Base-by-base conservation (phyloP, 2,797 vertebrate species). In the Gymnothorax reevesii region DNA sequence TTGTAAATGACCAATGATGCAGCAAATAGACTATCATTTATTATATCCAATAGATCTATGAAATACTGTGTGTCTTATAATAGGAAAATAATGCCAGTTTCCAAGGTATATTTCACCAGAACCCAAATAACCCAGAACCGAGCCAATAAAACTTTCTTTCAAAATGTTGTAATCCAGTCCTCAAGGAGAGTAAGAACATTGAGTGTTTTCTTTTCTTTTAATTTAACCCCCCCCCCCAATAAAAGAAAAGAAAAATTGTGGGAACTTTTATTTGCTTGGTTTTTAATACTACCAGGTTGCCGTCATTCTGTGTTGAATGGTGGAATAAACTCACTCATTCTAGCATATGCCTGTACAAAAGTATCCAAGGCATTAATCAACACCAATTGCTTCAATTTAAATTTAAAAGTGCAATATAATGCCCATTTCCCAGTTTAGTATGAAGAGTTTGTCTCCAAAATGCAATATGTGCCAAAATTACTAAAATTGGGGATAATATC, bases 11-110 rank as follows among this genome's bases (percentile, higher is more conserved):
- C 95, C 95, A 94, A 93, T 94, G 90, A 93, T 89, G 93, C 91
- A 91, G 92, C 92, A 96, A 96, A 96, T 92, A 95, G 94, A 94
- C 90, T 94, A 89, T 95, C 95, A 96, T 96, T 96, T 96, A 96
- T 96, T 95, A 92, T 95, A 90, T 86, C 91, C 88, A 90, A 94
- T 94, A 93, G 93, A 83, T 88, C 94, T 88, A 93, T 71, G 82
- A 92, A 90, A 91, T 92, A 92, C 93, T 95, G 93, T 95, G 93
- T 93, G 95, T 93, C 94, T 86, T 91, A 93, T 33, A 49, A 55
- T 55, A 9, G 77, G 52, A 49, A 89, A 94, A 92, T 89, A 88
- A 91, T 94, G 94, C 94, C 95, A 96, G 96, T 96, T 96, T 96
- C 94, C 85, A 92, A 95, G 94, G 95, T 94, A 94, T 90, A 95